These are phyloP conservation scores for Penaeus japonicus DNA, from an alignment of 1,140 invertebrate species.

Conservation along the genomic window DNA sequence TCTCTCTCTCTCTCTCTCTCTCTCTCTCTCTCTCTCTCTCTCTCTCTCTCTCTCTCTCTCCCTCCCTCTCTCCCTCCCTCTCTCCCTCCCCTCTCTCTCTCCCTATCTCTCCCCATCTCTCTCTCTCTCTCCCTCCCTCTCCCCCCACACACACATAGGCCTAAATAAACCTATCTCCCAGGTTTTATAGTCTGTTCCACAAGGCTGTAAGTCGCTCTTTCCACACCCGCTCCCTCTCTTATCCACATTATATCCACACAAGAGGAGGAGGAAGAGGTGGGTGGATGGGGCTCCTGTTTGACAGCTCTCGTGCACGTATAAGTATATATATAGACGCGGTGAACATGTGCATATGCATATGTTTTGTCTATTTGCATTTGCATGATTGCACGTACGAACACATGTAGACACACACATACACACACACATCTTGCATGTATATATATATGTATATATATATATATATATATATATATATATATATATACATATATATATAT, in stretches of 20 bases:
- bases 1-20: too few species aligned
- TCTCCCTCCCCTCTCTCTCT: neutral
- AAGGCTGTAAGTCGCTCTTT: too few species aligned
- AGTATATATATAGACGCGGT: too few species aligned
- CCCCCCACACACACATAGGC: too few species aligned
- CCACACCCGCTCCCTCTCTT: too few species aligned
- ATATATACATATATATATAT: neutral
- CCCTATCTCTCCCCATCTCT: neutral
- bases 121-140: neutral
- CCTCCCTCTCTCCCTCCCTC: neutral
- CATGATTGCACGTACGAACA: neutral
- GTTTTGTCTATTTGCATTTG: neutral
- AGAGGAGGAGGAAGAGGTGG: too few species aligned
- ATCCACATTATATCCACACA: too few species aligned
- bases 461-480: neutral
- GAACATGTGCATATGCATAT: too few species aligned
- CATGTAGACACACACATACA: neutral
- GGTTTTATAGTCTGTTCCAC: too few species aligned
- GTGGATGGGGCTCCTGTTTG: too few species aligned
- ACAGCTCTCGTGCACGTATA: too few species aligned
- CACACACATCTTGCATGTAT: neutral
- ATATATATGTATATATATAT: neutral
- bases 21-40: neutral
- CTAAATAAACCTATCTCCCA: too few species aligned
- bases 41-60: neutral